Evolutionary conservation across 1,140 invertebrate species (phyloP).

Genomic region (Gyrodactylus salaris): DNA sequence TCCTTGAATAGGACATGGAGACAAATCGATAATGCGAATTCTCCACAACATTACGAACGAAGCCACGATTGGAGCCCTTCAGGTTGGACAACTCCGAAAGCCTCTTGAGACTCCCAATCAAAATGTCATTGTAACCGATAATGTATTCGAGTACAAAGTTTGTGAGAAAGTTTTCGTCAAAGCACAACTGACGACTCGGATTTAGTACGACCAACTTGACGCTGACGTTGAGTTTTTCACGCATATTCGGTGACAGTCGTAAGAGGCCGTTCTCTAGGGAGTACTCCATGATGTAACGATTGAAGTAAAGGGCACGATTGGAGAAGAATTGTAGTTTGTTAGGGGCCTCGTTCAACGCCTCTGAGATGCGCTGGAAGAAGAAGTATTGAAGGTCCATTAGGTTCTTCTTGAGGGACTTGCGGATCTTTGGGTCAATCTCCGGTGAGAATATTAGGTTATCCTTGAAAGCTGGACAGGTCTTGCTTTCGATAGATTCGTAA

Average conservation of each 20-base stretch:
- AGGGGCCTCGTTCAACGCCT: background rate
- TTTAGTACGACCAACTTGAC: constrained; percentile 52
- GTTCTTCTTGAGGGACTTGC: constrained; percentile 14
- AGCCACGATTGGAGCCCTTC: constrained; percentile 37
- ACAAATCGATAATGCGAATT: constrained; percentile 96
- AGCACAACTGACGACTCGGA: constrained; percentile 30
- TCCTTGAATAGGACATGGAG: constrained; percentile 66
- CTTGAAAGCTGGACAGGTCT: no score
- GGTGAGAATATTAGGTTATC: background rate
- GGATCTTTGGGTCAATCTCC: background rate
- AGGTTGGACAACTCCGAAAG: constrained; percentile 76
- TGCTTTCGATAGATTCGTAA: no score
- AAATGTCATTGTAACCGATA: constrained; percentile 68
- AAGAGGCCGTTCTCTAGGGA: constrained; percentile 80
- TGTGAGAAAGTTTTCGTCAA: constrained; percentile 48
- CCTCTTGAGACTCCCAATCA: constrained; percentile 75
- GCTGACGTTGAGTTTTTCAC: constrained; percentile 51
- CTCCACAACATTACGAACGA: constrained; percentile 53
- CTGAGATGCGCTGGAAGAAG: constrained; percentile 9
- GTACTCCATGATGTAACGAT: constrained; percentile 72
- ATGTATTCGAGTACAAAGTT: constrained; percentile 58
- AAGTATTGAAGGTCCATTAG: constrained; percentile 20
- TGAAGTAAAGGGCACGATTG: background rate
- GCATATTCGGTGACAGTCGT: constrained; percentile 42
- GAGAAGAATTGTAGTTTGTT: background rate